A percentile compares a stretch with the other conserved stretches of the same genome.
phyloP scores from a whole-genome alignment of 2,113 vertebrate genomes.

The Dromiciops gliroides region DNA sequence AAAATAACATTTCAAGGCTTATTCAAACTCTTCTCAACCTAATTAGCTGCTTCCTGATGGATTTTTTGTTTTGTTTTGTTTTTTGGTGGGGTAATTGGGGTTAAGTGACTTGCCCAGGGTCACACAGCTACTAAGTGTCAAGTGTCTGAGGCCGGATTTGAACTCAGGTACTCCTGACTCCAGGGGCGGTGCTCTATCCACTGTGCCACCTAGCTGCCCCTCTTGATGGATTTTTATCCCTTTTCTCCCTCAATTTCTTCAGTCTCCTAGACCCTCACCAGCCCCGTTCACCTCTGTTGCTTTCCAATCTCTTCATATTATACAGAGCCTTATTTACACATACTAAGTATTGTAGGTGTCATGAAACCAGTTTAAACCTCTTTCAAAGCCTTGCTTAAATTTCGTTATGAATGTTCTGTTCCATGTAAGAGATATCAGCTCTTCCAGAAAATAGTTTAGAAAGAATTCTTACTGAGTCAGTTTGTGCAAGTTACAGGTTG shows the following conservation, averaged over 20 bases:
- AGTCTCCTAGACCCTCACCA: background rate
- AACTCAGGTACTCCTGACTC: too few relatives aligned
- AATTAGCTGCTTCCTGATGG: background rate
- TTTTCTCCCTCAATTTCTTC: constrained; percentile 10
- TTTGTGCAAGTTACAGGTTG: background rate
- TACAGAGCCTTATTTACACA: constrained; percentile 36
- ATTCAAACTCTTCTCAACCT: constrained; percentile 32
- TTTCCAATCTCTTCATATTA: background rate
- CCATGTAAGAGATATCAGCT: background rate
- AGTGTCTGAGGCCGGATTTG: too few relatives aligned
- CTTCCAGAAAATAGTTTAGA: background rate
- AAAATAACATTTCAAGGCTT: constrained; percentile 38
- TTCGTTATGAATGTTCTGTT: background rate
- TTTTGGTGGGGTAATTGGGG: too few relatives aligned
- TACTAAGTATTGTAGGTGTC: constrained; percentile 2
- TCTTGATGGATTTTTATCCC: background rate
- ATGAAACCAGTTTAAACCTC: background rate
- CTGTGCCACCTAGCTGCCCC: too few relatives aligned
- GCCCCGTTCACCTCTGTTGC: background rate
- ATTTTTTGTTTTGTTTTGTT: too few relatives aligned
- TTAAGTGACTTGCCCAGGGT: too few relatives aligned
- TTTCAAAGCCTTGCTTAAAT: background rate
- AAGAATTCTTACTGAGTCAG: background rate
- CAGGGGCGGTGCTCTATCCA: too few relatives aligned
- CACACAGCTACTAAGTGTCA: too few relatives aligned